A percentile compares a stretch with the other conserved stretches of the same genome.
Conservation (phyloP, 2,797 vertebrate species). For the Anolis apletophallus region DNA sequence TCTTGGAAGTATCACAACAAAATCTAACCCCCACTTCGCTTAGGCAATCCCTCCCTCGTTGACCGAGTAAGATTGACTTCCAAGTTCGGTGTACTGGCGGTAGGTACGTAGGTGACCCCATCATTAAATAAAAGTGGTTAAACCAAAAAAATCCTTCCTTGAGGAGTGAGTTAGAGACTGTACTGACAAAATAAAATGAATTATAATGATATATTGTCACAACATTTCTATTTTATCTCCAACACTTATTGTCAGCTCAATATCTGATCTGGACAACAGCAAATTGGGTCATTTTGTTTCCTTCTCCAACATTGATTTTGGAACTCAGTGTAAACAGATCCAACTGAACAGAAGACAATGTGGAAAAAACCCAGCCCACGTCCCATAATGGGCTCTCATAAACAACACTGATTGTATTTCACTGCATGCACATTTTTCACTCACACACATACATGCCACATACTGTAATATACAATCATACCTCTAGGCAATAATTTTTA, state of each 20-base stretch:
- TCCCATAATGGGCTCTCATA: not conserved
- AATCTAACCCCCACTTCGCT: too few species aligned
- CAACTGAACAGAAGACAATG: conserved; percentile 42
- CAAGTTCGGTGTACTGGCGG: too few species aligned
- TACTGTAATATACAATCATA: not conserved
- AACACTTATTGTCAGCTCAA: not conserved
- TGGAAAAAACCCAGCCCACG: not conserved
- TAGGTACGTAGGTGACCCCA: too few species aligned
- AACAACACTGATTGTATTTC: conserved; percentile 4
- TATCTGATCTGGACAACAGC: conserved; percentile 10
- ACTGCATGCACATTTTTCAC: not conserved
- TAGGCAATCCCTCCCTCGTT: too few species aligned
- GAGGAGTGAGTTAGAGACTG: not conserved
- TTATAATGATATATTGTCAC: not conserved
- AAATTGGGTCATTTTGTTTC: not conserved
- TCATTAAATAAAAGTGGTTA: not conserved
- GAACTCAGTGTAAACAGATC: conserved; percentile 8
- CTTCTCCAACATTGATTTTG: conserved; percentile 2
- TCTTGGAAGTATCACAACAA: conserved; percentile 37
- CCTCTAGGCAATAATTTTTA: too few species aligned
- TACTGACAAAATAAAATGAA: conserved; percentile 17
- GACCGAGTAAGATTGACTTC: too few species aligned
- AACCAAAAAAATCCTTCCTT: not conserved
- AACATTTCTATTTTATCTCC: conserved; percentile 22
- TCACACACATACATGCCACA: conserved; percentile 18